Evolutionary conservation across 2,113 vertebrate genomes (phyloP).

Genomic region (Callospermophilus lateralis): DNA sequence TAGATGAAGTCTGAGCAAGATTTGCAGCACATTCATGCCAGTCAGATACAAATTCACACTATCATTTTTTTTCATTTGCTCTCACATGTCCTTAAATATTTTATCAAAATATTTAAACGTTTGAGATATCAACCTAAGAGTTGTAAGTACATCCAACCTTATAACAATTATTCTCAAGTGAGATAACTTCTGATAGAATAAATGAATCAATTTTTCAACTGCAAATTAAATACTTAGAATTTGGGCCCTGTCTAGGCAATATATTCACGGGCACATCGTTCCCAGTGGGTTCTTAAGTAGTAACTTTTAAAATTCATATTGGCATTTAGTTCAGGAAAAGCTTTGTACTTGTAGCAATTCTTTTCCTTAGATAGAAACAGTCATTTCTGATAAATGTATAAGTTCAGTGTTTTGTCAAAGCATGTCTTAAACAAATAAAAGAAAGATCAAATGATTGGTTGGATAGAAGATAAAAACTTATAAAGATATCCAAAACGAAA

Average conservation of each 20-base stretch:
- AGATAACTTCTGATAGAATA: not conserved
- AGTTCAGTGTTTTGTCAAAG: not conserved
- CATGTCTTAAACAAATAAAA: not conserved
- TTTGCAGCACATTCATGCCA: not conserved
- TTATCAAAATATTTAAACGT: not conserved
- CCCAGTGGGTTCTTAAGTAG: not conserved
- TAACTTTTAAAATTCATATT: constrained; percentile 2
- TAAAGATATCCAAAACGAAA: not conserved
- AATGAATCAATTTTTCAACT: not conserved
- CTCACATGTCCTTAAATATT: not conserved
- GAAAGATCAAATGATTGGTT: not conserved
- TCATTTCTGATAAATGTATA: not conserved
- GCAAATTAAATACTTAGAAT: not conserved
- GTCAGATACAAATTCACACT: not conserved
- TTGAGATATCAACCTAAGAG: not conserved
- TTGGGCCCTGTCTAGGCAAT: not conserved
- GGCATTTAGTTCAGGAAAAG: not conserved
- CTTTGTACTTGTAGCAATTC: not conserved
- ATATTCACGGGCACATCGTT: not conserved
- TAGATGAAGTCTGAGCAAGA: not conserved
- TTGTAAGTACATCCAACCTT: not conserved
- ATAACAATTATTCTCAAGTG: constrained; percentile 4
- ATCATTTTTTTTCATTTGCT: not conserved
- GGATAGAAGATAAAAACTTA: not conserved
- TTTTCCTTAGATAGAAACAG: not conserved